Conservation (phyloP, 64 coral and sea anemone species). For the Montipora capricornis region DNA sequence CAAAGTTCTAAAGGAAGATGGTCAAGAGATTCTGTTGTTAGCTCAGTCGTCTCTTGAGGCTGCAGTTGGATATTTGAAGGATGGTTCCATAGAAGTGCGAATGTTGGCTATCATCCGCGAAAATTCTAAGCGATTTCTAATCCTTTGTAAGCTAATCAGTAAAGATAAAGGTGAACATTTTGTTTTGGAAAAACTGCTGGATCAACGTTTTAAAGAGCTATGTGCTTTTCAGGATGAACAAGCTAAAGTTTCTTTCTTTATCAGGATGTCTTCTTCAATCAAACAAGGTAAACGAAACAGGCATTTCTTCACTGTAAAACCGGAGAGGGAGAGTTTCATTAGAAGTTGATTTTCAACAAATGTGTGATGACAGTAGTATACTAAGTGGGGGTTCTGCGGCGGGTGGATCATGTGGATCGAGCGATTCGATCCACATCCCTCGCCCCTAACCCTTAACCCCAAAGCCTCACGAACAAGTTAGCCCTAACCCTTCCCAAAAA, state of each 20-base stretch:
- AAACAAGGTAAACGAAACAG: slow-evolving; percentile 1
- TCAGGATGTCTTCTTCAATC: neutral
- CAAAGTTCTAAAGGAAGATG: slow-evolving; percentile 32
- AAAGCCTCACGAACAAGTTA: too few relatives aligned
- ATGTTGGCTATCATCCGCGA: slow-evolving; percentile 11
- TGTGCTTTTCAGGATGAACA: neutral
- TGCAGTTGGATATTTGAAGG: slow-evolving; percentile 20
- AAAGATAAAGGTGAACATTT: neutral
- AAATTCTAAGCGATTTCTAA: slow-evolving; percentile 35
- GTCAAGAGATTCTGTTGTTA: slow-evolving; percentile 55
- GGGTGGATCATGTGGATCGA: too few relatives aligned
- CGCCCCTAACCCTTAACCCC: too few relatives aligned
- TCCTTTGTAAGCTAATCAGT: neutral
- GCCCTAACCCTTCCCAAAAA: too few relatives aligned
- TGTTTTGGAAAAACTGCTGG: neutral
- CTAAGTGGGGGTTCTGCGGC: too few relatives aligned
- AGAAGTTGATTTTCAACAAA: too few relatives aligned
- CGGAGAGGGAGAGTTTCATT: too few relatives aligned
- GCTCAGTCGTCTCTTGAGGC: slow-evolving; percentile 47
- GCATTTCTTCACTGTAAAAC: too few relatives aligned
- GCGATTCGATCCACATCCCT: too few relatives aligned
- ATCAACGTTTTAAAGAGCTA: neutral
- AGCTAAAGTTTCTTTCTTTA: neutral
- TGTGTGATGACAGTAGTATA: too few relatives aligned
- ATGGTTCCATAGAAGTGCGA: slow-evolving; percentile 45